These are phyloP conservation scores for Leptinotarsa tumamoca DNA, from an alignment of 2,888 invertebrate genomes.

Conservation along the genomic window DNA sequence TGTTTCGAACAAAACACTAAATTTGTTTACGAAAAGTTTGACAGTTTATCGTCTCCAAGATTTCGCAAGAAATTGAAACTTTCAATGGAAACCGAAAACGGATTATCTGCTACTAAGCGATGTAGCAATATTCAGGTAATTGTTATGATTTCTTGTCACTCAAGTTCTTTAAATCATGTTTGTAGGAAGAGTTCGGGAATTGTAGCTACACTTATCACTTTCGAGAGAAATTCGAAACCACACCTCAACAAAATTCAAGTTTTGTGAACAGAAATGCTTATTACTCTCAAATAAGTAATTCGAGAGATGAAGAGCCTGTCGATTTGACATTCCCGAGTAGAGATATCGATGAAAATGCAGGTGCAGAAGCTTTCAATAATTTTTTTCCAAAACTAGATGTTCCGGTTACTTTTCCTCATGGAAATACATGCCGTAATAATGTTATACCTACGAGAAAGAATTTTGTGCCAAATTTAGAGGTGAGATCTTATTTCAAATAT, in stretches of 20 bases:
- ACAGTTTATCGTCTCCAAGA: constrained; percentile 38
- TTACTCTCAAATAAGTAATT: background rate
- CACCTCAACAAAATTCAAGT: constrained; percentile 2
- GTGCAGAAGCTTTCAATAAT: constrained; percentile 14
- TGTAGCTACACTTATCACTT: background rate
- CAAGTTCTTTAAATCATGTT: background rate
- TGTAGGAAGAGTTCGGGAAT: background rate
- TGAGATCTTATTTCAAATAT: constrained; percentile 1
- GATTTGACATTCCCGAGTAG: constrained; percentile 38
- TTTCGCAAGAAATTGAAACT: constrained; percentile 31
- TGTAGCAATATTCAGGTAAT: constrained; percentile 37
- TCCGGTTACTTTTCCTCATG: constrained; percentile 1
- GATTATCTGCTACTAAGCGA: constrained; percentile 48
- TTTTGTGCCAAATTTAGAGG: constrained; percentile 21
- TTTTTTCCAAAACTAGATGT: constrained; percentile 23
- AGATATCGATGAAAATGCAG: background rate
- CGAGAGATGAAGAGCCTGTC: constrained; percentile 44
- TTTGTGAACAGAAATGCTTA: background rate
- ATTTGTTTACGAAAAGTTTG: constrained; percentile 17
- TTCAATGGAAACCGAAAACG: constrained; percentile 53
- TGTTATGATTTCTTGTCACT: constrained; percentile 11
- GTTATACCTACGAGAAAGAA: background rate
- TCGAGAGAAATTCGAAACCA: constrained; percentile 4
- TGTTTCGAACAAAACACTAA: constrained; percentile 5
- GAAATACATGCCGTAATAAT: background rate